A percentile compares a stretch with the other conserved stretches of the same genome.
Conservation (phyloP, 2,113 vertebrate genomes). For the Pipra filicauda region DNA sequence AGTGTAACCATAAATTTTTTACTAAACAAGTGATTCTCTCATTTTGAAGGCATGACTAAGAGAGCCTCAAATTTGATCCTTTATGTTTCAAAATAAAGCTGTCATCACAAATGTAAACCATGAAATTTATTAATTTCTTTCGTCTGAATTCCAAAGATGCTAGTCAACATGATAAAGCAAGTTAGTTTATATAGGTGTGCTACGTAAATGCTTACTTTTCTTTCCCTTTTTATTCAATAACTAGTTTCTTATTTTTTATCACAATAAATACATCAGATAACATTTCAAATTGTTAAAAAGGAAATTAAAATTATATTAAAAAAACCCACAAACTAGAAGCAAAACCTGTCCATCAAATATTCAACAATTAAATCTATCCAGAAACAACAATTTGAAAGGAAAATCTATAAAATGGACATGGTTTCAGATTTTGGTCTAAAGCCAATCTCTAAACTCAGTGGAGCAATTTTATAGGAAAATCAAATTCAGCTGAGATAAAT, state of each 20-base stretch:
- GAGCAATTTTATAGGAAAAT: constrained; percentile 5
- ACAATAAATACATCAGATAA: not conserved
- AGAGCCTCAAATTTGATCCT: not conserved
- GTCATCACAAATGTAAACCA: not conserved
- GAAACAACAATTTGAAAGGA: constrained; percentile 9
- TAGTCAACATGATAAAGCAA: not conserved
- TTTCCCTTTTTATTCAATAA: not conserved
- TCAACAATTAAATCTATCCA: constrained; percentile 6
- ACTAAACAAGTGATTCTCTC: not conserved
- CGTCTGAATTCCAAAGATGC: not conserved
- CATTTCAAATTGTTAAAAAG: constrained; percentile 3
- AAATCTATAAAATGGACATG: constrained; percentile 1
- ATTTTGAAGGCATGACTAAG: not conserved
- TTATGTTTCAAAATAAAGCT: not conserved
- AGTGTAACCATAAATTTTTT: not conserved
- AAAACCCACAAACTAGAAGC: not conserved
- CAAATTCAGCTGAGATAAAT: not conserved
- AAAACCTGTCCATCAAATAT: constrained; percentile 1
- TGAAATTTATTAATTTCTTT: not conserved
- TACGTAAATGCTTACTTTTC: not conserved
- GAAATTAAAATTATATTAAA: not conserved
- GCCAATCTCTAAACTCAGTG: not conserved
- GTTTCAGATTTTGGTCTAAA: not conserved
- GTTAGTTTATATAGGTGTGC: not conserved
- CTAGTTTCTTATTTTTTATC: not conserved